Conservation (phyloP, 2,888 invertebrate genomes). For the Liopterus haemorrhoidalis region DNA sequence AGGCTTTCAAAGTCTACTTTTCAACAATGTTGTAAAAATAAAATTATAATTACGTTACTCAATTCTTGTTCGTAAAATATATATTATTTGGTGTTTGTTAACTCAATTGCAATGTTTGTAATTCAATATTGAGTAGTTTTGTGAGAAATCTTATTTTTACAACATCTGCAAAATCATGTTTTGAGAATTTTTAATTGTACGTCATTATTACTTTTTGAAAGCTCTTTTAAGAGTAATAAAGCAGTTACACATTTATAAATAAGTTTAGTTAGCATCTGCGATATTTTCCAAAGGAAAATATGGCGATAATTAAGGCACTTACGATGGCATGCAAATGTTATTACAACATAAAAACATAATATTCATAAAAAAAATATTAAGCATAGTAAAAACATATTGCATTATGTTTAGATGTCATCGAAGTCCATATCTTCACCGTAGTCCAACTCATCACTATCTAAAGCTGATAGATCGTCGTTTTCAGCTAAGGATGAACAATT, state of each 20-base stretch:
- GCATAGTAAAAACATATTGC: slow-evolving; percentile 8
- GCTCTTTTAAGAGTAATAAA: too few relatives aligned
- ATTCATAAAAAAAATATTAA: slow-evolving; percentile 12
- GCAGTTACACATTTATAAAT: slow-evolving; percentile 4
- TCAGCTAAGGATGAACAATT: slow-evolving; percentile 56
- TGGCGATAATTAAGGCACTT: slow-evolving; percentile 18
- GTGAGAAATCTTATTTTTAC: too few relatives aligned
- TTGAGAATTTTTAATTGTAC: too few relatives aligned
- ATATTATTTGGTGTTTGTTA: too few relatives aligned
- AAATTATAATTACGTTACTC: too few relatives aligned
- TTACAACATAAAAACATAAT: slow-evolving; percentile 16
- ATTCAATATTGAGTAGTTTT: too few relatives aligned
- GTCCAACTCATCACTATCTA: slow-evolving; percentile 59
- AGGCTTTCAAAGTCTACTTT: too few relatives aligned
- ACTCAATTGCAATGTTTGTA: too few relatives aligned
- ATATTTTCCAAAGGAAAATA: slow-evolving; percentile 15
- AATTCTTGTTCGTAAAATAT: too few relatives aligned
- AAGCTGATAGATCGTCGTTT: slow-evolving; percentile 46
- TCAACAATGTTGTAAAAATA: too few relatives aligned
- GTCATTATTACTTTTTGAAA: too few relatives aligned
- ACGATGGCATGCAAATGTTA: slow-evolving; percentile 14
- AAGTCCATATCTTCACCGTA: slow-evolving; percentile 57
- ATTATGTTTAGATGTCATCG: slow-evolving; percentile 34
- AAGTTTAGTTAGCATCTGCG: slow-evolving; percentile 11
- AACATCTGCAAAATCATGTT: too few relatives aligned